These are phyloP conservation scores for Leptinotarsa undecemlineata DNA, from an alignment of 1,140 invertebrate species.

Conservation along the genomic window DNA sequence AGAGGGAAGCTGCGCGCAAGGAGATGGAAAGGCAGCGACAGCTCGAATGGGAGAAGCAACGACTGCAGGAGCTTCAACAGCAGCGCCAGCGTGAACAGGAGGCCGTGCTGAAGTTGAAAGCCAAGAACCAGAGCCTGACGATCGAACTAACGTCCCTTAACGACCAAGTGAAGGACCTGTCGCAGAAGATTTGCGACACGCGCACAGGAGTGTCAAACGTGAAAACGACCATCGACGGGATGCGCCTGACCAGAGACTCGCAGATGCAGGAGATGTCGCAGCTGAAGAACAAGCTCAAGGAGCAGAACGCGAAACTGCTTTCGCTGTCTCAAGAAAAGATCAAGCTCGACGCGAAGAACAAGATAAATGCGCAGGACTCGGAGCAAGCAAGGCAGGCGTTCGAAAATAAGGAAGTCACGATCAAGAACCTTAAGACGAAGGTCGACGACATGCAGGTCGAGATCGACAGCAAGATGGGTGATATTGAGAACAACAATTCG, in stretches of 20 bases:
- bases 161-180: slow-evolving; percentile 76
- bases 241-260: slow-evolving; percentile 87
- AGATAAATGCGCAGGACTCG: slow-evolving; percentile 65
- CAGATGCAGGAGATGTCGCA: slow-evolving; percentile 88
- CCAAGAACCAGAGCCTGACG: slow-evolving; percentile 83
- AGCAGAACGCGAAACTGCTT: slow-evolving; percentile 80
- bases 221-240: slow-evolving; percentile 94
- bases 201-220: slow-evolving; percentile 87
- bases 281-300: slow-evolving; percentile 82
- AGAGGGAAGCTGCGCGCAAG: slow-evolving; percentile 78
- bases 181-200: slow-evolving; percentile 85
- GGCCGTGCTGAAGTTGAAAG: slow-evolving; percentile 85
- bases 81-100: slow-evolving; percentile 87
- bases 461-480: slow-evolving; percentile 76
- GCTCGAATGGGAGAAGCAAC: slow-evolving; percentile 94
- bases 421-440: slow-evolving; percentile 75
- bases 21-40: slow-evolving; percentile 95
- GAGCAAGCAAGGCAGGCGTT: slow-evolving; percentile 72
- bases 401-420: slow-evolving; percentile 79
- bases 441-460: slow-evolving; percentile 63
- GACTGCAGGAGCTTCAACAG: slow-evolving; percentile 80
- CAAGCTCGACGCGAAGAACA: slow-evolving; percentile 77
- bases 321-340: slow-evolving; percentile 82
- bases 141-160: slow-evolving; percentile 79
- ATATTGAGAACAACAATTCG: slow-evolving; percentile 81